These are phyloP conservation scores for Stictocephala bisonia DNA, from an alignment of 2,888 invertebrate genomes.

Conservation along the genomic window DNA sequence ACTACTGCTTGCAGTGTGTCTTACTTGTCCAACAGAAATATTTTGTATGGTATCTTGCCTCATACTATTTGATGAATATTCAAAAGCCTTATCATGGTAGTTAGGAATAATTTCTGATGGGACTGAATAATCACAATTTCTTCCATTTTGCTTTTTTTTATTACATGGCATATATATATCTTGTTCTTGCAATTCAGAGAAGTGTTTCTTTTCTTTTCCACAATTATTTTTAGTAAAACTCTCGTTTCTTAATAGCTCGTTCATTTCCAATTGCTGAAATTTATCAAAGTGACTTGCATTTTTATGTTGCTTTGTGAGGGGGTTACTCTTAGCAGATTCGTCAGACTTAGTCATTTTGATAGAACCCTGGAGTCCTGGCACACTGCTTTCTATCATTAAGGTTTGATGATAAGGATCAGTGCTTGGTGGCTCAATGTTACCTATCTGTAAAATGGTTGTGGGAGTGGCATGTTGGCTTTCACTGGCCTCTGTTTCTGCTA, in stretches of 20 bases:
- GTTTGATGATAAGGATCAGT: constrained; percentile 53
- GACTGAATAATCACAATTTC: constrained; percentile 1
- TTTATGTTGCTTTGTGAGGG: constrained; percentile 33
- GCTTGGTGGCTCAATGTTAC: constrained; percentile 58
- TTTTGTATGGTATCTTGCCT: neutral
- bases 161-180: constrained; percentile 30
- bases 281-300: constrained; percentile 46
- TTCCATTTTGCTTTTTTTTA: constrained; percentile 21
- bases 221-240: constrained; percentile 29
- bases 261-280: constrained; percentile 48
- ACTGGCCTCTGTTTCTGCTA: constrained; percentile 67
- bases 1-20: too few relatives aligned
- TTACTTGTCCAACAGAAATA: too few relatives aligned
- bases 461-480: constrained; percentile 65
- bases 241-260: constrained; percentile 29
- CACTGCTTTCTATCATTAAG: constrained; percentile 15
- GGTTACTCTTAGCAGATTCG: constrained; percentile 2
- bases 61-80: neutral
- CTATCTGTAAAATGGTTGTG: constrained; percentile 65
- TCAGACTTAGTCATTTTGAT: constrained; percentile 12
- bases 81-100: neutral
- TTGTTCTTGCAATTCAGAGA: constrained; percentile 21
- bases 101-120: neutral
- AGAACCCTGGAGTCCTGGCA: too few relatives aligned
- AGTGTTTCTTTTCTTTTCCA: constrained; percentile 20